Conservation (phyloP, 1,140 invertebrate species). For the Lasioglossum baleicum region DNA sequence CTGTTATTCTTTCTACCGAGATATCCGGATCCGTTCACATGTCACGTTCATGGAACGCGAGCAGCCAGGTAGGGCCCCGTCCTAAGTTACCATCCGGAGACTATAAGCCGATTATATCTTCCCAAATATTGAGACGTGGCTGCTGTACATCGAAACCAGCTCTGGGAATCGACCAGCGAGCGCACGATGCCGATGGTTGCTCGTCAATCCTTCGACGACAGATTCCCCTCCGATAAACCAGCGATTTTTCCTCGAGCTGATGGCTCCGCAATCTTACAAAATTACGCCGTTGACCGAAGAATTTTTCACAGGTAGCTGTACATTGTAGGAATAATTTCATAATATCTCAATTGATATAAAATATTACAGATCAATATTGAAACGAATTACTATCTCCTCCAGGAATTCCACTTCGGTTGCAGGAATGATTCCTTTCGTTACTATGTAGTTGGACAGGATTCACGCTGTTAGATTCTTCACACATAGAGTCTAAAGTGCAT, state of each 20-base stretch:
- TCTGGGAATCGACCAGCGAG: slow-evolving; percentile 37
- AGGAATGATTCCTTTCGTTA: no score
- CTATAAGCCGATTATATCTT: slow-evolving; percentile 77
- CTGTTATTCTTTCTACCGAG: slow-evolving; percentile 61
- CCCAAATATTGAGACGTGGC: slow-evolving; percentile 76
- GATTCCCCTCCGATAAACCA: background rate
- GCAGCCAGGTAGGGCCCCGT: slow-evolving; percentile 59
- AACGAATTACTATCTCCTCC: no score
- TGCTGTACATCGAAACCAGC: slow-evolving; percentile 57
- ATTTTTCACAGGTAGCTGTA: no score
- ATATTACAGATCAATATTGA: no score
- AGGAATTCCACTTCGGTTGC: no score
- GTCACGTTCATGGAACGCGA: slow-evolving; percentile 70
- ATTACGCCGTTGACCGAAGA: no score
- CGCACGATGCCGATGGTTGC: background rate
- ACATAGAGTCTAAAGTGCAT: no score
- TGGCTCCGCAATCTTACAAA: no score
- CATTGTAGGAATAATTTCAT: background rate
- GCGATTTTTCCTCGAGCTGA: background rate
- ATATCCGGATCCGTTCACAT: slow-evolving; percentile 67
- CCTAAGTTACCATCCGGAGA: slow-evolving; percentile 63
- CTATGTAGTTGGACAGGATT: no score
- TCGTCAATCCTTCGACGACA: background rate
- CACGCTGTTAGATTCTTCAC: no score
- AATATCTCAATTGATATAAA: no score